A percentile compares a stretch with the other conserved stretches of the same genome.
phyloP scores from a whole-genome alignment of 2,113 vertebrate genomes.

The Maccullochella peelii region DNA sequence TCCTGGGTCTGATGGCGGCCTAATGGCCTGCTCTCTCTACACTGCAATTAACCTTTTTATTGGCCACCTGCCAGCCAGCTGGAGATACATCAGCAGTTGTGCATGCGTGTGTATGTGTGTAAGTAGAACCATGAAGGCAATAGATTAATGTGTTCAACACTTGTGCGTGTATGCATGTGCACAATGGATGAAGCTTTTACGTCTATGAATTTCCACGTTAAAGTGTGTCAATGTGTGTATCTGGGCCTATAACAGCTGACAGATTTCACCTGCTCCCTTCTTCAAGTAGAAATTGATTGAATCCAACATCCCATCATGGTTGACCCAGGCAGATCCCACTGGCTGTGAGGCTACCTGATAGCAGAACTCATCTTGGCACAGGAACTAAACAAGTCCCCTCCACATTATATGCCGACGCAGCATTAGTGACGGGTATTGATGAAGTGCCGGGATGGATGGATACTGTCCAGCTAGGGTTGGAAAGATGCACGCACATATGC shows the following conservation, averaged over 20 bases:
- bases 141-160: conserved; percentile 18
- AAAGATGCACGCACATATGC: not conserved
- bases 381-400: conserved; percentile 32
- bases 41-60: conserved; percentile 84
- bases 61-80: conserved; percentile 76
- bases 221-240: not conserved
- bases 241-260: conserved; percentile 25
- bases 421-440: conserved; percentile 7
- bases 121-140: conserved; percentile 22
- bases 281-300: conserved; percentile 59
- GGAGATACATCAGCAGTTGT: conserved; percentile 53
- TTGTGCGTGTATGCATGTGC: not conserved
- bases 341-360: conserved; percentile 29
- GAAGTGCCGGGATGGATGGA: not conserved
- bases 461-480: not conserved
- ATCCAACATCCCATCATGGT: conserved; percentile 57
- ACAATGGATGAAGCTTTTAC: conserved; percentile 14
- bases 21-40: conserved; percentile 76
- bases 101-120: conserved; percentile 11
- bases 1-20: conserved; percentile 68
- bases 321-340: conserved; percentile 50
- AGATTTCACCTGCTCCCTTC: conserved; percentile 49
- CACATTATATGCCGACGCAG: conserved; percentile 9
- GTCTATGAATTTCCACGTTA: conserved; percentile 26
- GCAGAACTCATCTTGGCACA: conserved; percentile 32